Evolutionary conservation across 2,888 invertebrate genomes (phyloP), one percentile per base, ranked within the genome.

Genomic region (Nebria brevicollis): DNA sequence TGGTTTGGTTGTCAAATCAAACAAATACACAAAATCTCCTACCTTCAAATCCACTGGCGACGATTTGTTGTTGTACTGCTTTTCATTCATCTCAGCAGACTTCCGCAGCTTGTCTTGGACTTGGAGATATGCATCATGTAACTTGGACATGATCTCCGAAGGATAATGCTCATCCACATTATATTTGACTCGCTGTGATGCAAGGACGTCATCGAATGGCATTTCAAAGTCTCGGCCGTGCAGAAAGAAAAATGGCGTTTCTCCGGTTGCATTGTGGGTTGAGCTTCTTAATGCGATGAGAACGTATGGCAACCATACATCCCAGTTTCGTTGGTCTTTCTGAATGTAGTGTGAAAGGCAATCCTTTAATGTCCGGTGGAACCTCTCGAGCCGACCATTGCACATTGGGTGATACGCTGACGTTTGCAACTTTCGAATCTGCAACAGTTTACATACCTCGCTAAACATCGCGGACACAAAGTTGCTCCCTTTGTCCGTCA

Each of bases 381-480:
- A 82, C 66, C 87, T 65, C 77, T 87, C 87, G 0, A 87, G 81
- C 66, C 84, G 81, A 3, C 86, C 87, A 75, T 88, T 88, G 1
- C 84, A 77, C 15, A 83, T 82, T 6, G 87, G 86, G 42, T 85
- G 85, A 77, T 86, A 86, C 3, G 86, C 81, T 0, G 85, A 84
- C 1, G 86, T 86, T 66, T 84, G 83, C 6, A 86, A 42, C 75
- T 84, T 85, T 15, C 83, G 74, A 6, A 86, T 85, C 0, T 83
- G 77, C 15, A 87, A 75, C 11, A 83, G 64, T 75, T 83, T 82
- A 42, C 85, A 85, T 1, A 86, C 77, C 64, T 85, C 82, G 65
- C 83, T 83, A 11, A 87, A 83, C 20, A 87, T n/a, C 7, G 82
- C 75, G 1, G 85, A 84, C 8, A 84, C 43, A 75, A 87, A 86